Base-by-base conservation (phyloP, 2,797 vertebrate genomes). In the Cyprinella venusta region DNA sequence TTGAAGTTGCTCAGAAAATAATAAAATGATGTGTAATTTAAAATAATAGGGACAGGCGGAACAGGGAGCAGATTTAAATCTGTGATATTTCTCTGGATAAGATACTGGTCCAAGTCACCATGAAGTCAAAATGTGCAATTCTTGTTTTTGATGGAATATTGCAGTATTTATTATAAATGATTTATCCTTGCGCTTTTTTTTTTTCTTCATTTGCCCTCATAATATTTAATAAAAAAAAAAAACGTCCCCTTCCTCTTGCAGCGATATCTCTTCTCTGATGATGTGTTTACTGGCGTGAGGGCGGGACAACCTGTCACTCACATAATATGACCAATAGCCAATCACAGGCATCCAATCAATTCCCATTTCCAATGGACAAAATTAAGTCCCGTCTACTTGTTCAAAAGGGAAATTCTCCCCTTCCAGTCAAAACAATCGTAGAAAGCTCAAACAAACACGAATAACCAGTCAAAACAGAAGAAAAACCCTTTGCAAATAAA, bases 381-480 rank as follows among this genome's bases (percentile, higher is more conserved):
- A 63, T 30, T 16, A 15, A 61, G 24, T 15, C 59, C 59, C 2
- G 1, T 2, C 59, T 61, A 63, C 26, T 30, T 30, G 61, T 63
- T 52, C 2, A 18, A 19, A 52, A 6, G 0, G 15, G 16, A 8
- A 54, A 30, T 30, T 61, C 18, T 80, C 52, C n/a, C 38, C 24
- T 18, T 33, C 2, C 18, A 36, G 19, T 36, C 40, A 80, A 48
- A 71, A 21, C 24, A 70, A 71, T 71, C 30, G 56, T 21, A 59
- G 26, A 12, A 40, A 45, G 1, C 52, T 9, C n/a, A 56, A 69
- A 80, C 59, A 72, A 72, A 74, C 40, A 81, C 7, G 18, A 77
- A 81, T n/a, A 16, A 79, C 48, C 63, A 8, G 38, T 64, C 52
- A 69, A 83, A 69, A 77, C 24, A 69, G n/a, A 59, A 69, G 56